Evolutionary conservation across 2,797 vertebrate species (phyloP), one percentile per base, ranked within the genome.

Genomic region (Lacerta agilis): DNA sequence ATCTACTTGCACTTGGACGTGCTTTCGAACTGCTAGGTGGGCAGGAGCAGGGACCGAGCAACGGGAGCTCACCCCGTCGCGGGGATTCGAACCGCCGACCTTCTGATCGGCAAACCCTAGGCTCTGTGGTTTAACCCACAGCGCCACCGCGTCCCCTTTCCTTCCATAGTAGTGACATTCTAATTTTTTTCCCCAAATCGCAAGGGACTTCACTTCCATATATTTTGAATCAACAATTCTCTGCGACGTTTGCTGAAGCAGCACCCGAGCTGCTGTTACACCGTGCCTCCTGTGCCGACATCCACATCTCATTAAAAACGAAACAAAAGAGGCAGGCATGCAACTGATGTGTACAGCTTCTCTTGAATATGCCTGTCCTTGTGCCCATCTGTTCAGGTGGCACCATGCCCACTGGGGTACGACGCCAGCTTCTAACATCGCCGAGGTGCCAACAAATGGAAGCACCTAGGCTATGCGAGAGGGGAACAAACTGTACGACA

Each of bases 311-410:
- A 36, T 4, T 55, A 55, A 55, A 55, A 55, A 55, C 49, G 4
- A 15, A 25, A 17, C 2, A 13, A 61, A 25, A 17, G 2, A 10
- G 5, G 1, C 82, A 2, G 6, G 1, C 79, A 0, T 27, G 3
- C 80, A 5, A n/a, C 6, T 1, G 69, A n/a, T 8, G n/a, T 69
- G 6, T 43, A 10, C 76, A 8, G 82, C 8, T 92, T 67, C 87
- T 38, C 61, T 82, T 45, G 38, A 45, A 45, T 86, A 67, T 8
- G 25, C 29, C 49, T 8, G 82, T 87, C 38, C 0, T 3, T 23
- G 71, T 7, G 38, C 87, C 83, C 87, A 90, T 95, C 93, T 95
- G 92, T 90, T n/a, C 2, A 66, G 33, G 8, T 89, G 91, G 91
- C 93, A 80, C 27, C 0, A 5, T 87, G 87, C 88, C 91, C 72